These are phyloP conservation scores for Cosmorhoe ocellata DNA, from an alignment of 2,888 invertebrate species.

Conservation along the genomic window DNA sequence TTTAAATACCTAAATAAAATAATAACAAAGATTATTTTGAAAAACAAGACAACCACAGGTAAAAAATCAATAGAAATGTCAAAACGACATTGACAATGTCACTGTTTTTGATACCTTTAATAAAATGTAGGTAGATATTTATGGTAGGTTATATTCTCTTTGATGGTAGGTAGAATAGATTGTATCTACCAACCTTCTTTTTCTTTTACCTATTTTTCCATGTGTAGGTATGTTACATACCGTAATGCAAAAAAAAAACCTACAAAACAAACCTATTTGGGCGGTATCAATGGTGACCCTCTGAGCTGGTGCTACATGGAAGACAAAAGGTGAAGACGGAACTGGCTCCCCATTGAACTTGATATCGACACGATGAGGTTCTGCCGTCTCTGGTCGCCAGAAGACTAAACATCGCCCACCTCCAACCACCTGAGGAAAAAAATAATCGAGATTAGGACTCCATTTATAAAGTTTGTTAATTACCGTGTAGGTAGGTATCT, in stretches of 20 bases:
- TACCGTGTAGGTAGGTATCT: too few species aligned
- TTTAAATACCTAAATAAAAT: too few species aligned
- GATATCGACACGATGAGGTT: constrained; percentile 96
- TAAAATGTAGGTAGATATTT: too few species aligned
- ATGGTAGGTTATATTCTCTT: too few species aligned
- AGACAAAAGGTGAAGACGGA: constrained; percentile 94
- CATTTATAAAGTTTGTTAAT: too few species aligned
- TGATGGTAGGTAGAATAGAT: too few species aligned
- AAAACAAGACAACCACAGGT: too few species aligned
- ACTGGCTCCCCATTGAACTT: constrained; percentile 98
- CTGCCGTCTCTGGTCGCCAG: constrained; percentile 95
- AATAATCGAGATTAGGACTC: constrained; percentile 11
- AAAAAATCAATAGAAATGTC: background rate
- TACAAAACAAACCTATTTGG: constrained; percentile 69
- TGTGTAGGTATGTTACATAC: too few species aligned
- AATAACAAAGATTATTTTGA: too few species aligned
- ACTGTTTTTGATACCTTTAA: background rate
- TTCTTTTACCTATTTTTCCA: too few species aligned
- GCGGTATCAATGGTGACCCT: constrained; percentile 73
- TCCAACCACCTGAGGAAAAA: constrained; percentile 89
- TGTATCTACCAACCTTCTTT: too few species aligned
- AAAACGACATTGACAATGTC: background rate
- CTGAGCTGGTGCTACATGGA: constrained; percentile 83
- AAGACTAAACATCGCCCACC: constrained; percentile 97
- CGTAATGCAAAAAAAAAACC: background rate